Base-by-base conservation (phyloP, 2,888 invertebrate species). In the Mythimna impura region DNA sequence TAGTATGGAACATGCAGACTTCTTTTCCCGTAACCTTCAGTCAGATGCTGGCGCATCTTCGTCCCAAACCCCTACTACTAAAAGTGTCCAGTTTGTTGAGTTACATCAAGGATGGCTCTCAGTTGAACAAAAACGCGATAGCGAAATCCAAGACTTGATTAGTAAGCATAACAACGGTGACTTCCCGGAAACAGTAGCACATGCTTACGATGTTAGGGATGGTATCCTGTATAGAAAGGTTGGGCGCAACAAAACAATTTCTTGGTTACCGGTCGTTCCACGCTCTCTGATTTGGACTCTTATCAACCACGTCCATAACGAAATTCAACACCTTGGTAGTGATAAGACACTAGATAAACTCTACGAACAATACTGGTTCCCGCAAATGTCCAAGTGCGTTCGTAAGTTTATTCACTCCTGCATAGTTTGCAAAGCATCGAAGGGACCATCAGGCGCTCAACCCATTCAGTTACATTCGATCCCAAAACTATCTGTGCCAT, bases 151-250 rank as follows among this genome's bases (percentile, higher is more conserved):
- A 10, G 72, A 83, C 17, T 9, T 88, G 0, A 74, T 88, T 7
- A 10, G 1, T 0, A 82, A 88, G 43, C 60, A 68, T 4, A 0
- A 36, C 0, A 73, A 64, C 0, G 62, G 63, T 6, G 70, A 66
- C 0, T 43, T 83, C 0, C 67, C 72, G 3, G 66, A 67, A 7
- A 10, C 70, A 0, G 20, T 78, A 3, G 60, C 61, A 7, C 78
- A 78, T 0, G 87, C 87, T 0, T 87, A 89, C 34, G 88, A 87
- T 25, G 77, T 88, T 0, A 22, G 87, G 3, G n/a, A 85, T 0
- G 82, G 80, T 3, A 47, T 88, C 9, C 72, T 88, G 0, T 86
- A 83, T 30, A 67, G 87, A 10, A 89, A 87, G 66, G 66, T 86
- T 6, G 66, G 50, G 4, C 36, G 87, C 0, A 83, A 86, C 22